These are phyloP conservation scores for Philopedon plagiatum DNA, from an alignment of 2,888 invertebrate genomes.

Conservation along the genomic window DNA sequence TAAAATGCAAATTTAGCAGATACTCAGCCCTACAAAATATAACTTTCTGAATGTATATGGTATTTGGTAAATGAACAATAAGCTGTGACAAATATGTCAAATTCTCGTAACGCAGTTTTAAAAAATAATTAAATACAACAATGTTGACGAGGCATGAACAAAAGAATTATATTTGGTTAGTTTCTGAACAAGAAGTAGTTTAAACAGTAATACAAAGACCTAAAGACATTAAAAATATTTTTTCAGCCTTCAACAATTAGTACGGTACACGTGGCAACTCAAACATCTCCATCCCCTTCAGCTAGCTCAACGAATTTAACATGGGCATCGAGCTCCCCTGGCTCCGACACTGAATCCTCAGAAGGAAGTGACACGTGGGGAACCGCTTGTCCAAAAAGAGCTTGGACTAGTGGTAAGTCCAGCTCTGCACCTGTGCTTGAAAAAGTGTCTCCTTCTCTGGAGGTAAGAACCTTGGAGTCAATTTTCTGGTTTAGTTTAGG, in stretches of 20 bases:
- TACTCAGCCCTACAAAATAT: no score
- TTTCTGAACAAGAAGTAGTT: background rate
- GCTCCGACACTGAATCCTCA: slow-evolving; percentile 44
- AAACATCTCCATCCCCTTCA: slow-evolving; percentile 67
- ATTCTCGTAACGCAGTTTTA: no score
- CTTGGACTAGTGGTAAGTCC: slow-evolving; percentile 50
- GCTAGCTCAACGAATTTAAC: slow-evolving; percentile 69
- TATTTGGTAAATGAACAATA: no score
- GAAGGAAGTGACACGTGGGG: slow-evolving; percentile 40
- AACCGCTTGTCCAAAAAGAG: slow-evolving; percentile 53
- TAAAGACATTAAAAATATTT: no score
- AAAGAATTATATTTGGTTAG: no score
- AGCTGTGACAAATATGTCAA: no score
- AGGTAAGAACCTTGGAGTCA: slow-evolving; percentile 33
- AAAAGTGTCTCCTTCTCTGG: slow-evolving; percentile 56
- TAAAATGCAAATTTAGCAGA: no score
- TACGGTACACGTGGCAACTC: slow-evolving; percentile 57
- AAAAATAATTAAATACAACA: no score
- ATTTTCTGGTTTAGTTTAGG: background rate
- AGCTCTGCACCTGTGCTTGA: slow-evolving; percentile 66
- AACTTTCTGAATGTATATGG: no score
- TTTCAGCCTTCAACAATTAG: slow-evolving; percentile 38
- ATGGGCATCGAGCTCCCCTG: slow-evolving; percentile 67
- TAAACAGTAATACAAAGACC: no score
- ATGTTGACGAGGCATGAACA: no score